These are phyloP conservation scores for Ginglymostoma cirratum DNA, from an alignment of 2,113 vertebrate genomes.

Conservation along the genomic window DNA sequence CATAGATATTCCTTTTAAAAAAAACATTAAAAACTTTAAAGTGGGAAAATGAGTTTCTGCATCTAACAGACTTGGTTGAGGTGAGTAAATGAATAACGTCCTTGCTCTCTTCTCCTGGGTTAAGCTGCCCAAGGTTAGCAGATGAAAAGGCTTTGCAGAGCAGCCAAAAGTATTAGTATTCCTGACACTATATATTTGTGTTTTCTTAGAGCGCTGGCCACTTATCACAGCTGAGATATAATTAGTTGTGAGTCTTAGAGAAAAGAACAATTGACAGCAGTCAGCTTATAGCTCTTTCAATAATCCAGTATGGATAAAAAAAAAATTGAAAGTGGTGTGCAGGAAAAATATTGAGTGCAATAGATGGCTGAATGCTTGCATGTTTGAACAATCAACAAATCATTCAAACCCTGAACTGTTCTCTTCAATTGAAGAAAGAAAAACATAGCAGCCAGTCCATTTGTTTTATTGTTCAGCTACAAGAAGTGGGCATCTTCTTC, in stretches of 20 bases:
- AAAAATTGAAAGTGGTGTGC: slow-evolving; percentile 25
- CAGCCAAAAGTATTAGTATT: slow-evolving; percentile 25
- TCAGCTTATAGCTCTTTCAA: slow-evolving; percentile 29
- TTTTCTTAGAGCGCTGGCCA: slow-evolving; percentile 5
- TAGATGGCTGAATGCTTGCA: slow-evolving; percentile 16
- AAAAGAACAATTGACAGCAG: slow-evolving; percentile 33
- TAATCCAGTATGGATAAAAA: slow-evolving; percentile 30
- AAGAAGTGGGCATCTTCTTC: background rate
- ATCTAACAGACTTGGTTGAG: background rate
- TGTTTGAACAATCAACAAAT: slow-evolving; percentile 21
- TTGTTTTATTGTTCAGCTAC: background rate
- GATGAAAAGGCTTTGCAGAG: background rate
- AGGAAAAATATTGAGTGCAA: slow-evolving; percentile 31
- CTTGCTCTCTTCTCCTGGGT: background rate
- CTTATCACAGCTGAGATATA: slow-evolving; percentile 26
- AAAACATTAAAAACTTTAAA: background rate
- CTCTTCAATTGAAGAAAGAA: background rate
- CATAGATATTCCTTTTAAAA: background rate
- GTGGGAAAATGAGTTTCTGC: background rate
- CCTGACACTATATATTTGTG: slow-evolving; percentile 21
- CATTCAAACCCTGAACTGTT: slow-evolving; percentile 17
- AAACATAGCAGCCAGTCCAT: background rate
- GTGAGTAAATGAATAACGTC: background rate
- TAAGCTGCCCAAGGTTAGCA: background rate
- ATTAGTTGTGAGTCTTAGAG: slow-evolving; percentile 27